Percentiles rank a stretch among this genome's conserved stretches.
Evolutionary conservation across 2,797 vertebrate genomes (phyloP).

Genomic region (Coregonus ussuriensis): DNA sequence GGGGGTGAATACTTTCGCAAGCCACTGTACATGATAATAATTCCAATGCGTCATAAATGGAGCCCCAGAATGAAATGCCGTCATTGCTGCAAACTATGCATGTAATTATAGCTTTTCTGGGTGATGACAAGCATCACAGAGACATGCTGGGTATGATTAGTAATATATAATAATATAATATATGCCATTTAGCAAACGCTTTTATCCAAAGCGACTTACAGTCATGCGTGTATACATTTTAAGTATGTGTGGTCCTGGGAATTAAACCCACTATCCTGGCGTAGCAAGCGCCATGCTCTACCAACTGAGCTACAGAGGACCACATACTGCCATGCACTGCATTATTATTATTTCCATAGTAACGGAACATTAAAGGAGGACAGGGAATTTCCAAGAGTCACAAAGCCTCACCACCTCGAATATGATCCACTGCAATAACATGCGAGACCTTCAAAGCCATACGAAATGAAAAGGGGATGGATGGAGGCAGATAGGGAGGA

Average conservation of each 20-base stretch:
- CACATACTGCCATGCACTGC: slow-evolving; percentile 7
- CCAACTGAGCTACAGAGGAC: too few species aligned
- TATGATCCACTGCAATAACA: slow-evolving; percentile 39
- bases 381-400: slow-evolving; percentile 36
- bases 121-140: slow-evolving; percentile 8
- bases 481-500: slow-evolving; percentile 11
- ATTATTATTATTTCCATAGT: slow-evolving; percentile 37
- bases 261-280: too few species aligned
- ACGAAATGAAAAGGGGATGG: slow-evolving; percentile 15
- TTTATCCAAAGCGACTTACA: not conserved
- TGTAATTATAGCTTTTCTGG: slow-evolving; percentile 11
- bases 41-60: not conserved
- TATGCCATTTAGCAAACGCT: too few species aligned
- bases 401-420: slow-evolving; percentile 13
- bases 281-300: too few species aligned
- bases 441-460: slow-evolving; percentile 49
- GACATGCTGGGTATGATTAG: not conserved
- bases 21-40: not conserved
- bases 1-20: too few species aligned
- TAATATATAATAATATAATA: too few species aligned
- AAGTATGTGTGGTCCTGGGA: too few species aligned
- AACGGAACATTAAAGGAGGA: slow-evolving; percentile 42
- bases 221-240: too few species aligned
- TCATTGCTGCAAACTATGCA: not conserved
- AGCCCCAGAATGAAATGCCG: not conserved